A percentile compares a stretch with the other conserved stretches of the same genome.
These are phyloP conservation scores for Fragum sueziense DNA, from an alignment of 2,888 invertebrate species.

Conservation along the genomic window DNA sequence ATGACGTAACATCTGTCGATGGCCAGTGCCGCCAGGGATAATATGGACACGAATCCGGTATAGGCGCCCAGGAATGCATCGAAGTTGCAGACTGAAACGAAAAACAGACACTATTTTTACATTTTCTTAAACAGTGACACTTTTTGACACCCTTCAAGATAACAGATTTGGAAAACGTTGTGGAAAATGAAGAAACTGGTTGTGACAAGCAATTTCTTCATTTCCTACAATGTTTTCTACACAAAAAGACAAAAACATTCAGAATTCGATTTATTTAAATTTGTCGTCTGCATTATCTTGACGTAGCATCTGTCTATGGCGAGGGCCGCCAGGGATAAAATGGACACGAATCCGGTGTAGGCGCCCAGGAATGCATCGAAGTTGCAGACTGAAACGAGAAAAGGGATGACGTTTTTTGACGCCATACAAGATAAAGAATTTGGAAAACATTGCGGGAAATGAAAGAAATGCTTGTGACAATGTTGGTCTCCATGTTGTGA, in stretches of 20 bases:
- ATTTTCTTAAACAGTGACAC: too few relatives aligned
- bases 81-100: conserved; percentile 41
- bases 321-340: conserved; percentile 34
- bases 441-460: too few relatives aligned
- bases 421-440: too few relatives aligned
- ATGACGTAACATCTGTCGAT: conserved; percentile 37
- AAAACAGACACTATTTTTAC: not conserved
- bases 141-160: too few relatives aligned
- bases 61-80: conserved; percentile 37
- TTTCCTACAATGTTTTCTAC: not conserved
- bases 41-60: conserved; percentile 41
- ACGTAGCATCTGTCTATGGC: not conserved
- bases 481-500: too few relatives aligned
- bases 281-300: not conserved
- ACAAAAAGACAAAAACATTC: not conserved
- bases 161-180: too few relatives aligned
- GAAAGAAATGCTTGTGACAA: too few relatives aligned
- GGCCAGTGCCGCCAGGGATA: conserved; percentile 37
- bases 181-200: too few relatives aligned
- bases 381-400: conserved; percentile 41
- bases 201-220: not conserved
- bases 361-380: conserved; percentile 37
- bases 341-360: conserved; percentile 39
- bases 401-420: not conserved
- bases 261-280: too few relatives aligned